Evolutionary conservation across 2,113 vertebrate genomes (phyloP).

Genomic region (Xerus inauris): DNA sequence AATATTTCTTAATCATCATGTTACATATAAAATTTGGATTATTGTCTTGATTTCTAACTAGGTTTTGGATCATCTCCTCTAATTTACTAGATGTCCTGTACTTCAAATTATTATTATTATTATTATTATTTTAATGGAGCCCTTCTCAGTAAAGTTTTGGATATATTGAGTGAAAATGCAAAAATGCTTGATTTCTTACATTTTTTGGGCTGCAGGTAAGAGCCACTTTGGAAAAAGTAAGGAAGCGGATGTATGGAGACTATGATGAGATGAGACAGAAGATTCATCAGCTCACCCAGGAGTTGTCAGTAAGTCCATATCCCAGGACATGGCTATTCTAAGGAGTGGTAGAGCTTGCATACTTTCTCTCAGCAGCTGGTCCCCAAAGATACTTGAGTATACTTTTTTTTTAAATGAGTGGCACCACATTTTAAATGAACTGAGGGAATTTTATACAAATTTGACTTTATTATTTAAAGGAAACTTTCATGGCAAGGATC

Average conservation of each 20-base stretch:
- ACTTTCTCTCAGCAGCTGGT: no score
- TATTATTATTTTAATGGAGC: no score
- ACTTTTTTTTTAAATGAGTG: not conserved
- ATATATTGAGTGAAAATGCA: not conserved
- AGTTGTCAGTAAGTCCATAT: conserved; percentile 89
- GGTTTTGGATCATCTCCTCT: not conserved
- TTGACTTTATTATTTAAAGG: not conserved
- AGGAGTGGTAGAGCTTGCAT: not conserved
- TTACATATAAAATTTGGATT: not conserved
- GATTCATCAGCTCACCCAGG: conserved; percentile 93
- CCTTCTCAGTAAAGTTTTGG: not conserved
- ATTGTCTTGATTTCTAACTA: not conserved
- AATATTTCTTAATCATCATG: not conserved
- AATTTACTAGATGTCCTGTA: not conserved
- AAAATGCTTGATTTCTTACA: not conserved
- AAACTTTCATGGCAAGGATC: not conserved
- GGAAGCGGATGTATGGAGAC: conserved; percentile 96
- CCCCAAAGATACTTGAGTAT: not conserved
- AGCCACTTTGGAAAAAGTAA: conserved; percentile 97
- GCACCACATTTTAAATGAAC: conserved; percentile 15
- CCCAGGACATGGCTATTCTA: not conserved
- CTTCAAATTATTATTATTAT: not conserved
- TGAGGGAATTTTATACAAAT: not conserved
- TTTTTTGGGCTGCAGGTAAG: conserved; percentile 90
- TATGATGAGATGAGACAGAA: conserved; percentile 97